phyloP scores from a whole-genome alignment of 37 sponge, comb jelly and placozoan species.

The Cliona cf. orientalis region DNA sequence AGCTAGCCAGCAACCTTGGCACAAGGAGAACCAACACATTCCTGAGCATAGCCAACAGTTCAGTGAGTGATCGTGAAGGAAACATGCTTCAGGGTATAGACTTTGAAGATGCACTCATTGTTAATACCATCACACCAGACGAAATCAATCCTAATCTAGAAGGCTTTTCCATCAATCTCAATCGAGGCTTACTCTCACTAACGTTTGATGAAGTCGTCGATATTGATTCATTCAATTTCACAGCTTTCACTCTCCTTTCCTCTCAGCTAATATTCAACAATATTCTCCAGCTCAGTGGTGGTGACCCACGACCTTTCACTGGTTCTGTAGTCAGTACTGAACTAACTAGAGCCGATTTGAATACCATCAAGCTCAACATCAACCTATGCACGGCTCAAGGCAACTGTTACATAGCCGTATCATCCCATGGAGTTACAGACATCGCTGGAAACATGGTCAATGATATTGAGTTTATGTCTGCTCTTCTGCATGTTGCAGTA shows the following conservation, averaged over 20 bases:
- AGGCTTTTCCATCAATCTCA: constrained; percentile 59
- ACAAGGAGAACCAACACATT: constrained; percentile 52
- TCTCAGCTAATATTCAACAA: background rate
- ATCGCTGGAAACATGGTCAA: constrained; percentile 66
- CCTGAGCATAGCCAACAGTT: constrained; percentile 51
- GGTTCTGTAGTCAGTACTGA: constrained; percentile 54
- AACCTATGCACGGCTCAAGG: constrained; percentile 33
- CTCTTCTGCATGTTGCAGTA: background rate
- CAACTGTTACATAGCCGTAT: constrained; percentile 46
- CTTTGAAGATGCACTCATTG: constrained; percentile 42
- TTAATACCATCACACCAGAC: constrained; percentile 40
- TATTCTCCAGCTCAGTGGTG: constrained; percentile 29
- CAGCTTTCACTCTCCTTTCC: constrained; percentile 33
- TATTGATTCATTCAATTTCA: constrained; percentile 52
- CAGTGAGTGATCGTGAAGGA: constrained; percentile 66
- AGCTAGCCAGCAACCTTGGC: constrained; percentile 57
- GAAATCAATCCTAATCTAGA: constrained; percentile 49
- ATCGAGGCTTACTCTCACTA: constrained; percentile 57
- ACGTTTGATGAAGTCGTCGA: constrained; percentile 88
- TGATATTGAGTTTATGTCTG: constrained; percentile 5
- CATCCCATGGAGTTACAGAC: constrained; percentile 60
- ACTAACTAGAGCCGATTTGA: constrained; percentile 53
- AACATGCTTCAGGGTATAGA: constrained; percentile 55
- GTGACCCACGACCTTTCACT: constrained; percentile 25
- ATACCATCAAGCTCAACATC: constrained; percentile 54